These are phyloP conservation scores for Psittacula cyanocephala DNA, from an alignment of 2,113 vertebrate species.

Conservation along the genomic window DNA sequence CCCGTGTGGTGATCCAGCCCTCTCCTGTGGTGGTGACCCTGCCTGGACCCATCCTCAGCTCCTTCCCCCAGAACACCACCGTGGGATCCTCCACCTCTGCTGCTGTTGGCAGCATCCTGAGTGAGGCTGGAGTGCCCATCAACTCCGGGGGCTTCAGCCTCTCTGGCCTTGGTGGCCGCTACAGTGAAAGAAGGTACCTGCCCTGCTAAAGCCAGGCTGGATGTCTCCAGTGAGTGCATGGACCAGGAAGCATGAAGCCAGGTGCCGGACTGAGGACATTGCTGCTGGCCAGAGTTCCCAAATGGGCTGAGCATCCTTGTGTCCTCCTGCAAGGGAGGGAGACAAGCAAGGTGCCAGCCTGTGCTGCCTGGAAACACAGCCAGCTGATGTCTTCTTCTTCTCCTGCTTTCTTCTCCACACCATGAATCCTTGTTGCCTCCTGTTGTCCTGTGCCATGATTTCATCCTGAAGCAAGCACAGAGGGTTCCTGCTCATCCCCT, in stretches of 20 bases:
- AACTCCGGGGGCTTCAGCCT: not conserved
- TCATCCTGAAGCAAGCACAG: not conserved
- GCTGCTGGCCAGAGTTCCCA: not conserved
- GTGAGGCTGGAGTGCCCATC: too few relatives aligned
- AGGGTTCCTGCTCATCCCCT: not conserved
- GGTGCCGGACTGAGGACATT: not conserved
- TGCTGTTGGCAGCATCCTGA: too few relatives aligned
- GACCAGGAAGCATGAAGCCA: not conserved
- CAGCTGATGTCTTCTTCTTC: not conserved
- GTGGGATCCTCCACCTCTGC: not conserved
- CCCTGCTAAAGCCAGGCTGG: too few relatives aligned
- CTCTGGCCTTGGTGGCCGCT: not conserved
- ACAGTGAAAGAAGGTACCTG: not conserved
- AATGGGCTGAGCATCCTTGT: not conserved
- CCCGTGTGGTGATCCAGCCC: not conserved
- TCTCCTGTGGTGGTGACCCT: not conserved
- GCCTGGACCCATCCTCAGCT: constrained; percentile 31
- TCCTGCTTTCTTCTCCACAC: not conserved
- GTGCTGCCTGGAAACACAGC: not conserved
- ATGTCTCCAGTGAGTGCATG: not conserved
- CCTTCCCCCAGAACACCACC: constrained; percentile 15
- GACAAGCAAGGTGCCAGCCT: too few relatives aligned
- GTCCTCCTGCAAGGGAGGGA: not conserved
- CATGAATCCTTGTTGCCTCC: not conserved
- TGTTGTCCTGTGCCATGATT: not conserved